These are phyloP conservation scores for Saccopteryx leptura DNA, from an alignment of 2,113 vertebrate species.

Conservation along the genomic window DNA sequence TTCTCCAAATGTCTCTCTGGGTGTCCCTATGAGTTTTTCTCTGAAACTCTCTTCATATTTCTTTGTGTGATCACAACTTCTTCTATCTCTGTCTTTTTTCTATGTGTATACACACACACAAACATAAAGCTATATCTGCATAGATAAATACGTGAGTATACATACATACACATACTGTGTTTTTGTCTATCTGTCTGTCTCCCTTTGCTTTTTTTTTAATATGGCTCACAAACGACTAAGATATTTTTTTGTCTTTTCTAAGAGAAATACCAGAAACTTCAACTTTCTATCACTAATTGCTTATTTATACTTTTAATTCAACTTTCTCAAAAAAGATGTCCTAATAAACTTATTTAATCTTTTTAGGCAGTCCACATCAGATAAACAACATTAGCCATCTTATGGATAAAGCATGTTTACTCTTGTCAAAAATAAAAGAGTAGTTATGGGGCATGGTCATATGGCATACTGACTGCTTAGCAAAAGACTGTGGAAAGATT, in stretches of 20 bases:
- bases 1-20: not conserved
- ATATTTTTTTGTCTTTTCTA: not conserved
- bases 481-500: not conserved
- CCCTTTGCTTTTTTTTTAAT: not conserved
- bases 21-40: not conserved
- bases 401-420: not conserved
- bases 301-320: slow-evolving; percentile 17
- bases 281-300: not conserved
- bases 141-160: not conserved
- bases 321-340: not conserved
- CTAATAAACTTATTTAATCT: not conserved
- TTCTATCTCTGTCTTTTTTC: not conserved
- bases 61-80: not conserved
- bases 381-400: not conserved
- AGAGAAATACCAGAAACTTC: not conserved
- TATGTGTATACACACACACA: not conserved
- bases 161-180: not conserved
- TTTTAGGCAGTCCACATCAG: not conserved
- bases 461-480: not conserved
- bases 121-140: not conserved
- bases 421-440: not conserved
- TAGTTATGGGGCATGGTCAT: not conserved
- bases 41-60: not conserved
- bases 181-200: not conserved
- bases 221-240: not conserved